Conservation (phyloP, 1,140 invertebrate species). For the Mactra quadrangularis region DNA sequence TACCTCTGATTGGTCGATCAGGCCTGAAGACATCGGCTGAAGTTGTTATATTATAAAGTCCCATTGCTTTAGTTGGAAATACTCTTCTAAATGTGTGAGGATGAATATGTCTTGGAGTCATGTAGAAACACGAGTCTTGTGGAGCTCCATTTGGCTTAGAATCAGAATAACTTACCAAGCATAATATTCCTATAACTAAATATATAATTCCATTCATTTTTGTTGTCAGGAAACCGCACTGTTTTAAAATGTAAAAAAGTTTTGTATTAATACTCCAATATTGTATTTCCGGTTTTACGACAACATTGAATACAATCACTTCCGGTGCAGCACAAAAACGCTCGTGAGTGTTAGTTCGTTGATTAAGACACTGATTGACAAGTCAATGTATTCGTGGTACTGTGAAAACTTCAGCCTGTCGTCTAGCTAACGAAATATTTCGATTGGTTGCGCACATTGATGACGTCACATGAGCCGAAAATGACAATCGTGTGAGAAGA, state of each 20-base stretch:
- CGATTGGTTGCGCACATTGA: slow-evolving; percentile 9
- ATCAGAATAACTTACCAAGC: slow-evolving; percentile 8
- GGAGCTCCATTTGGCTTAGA: slow-evolving; percentile 55
- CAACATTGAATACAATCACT: not conserved
- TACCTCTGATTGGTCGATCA: slow-evolving; percentile 56
- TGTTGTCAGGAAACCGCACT: not conserved
- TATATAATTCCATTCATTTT: slow-evolving; percentile 17
- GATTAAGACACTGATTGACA: not conserved
- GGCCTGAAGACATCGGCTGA: slow-evolving; percentile 57
- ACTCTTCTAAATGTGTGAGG: slow-evolving; percentile 58
- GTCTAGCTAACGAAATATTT: not conserved
- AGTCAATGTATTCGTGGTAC: not conserved
- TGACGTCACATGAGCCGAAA: slow-evolving; percentile 7
- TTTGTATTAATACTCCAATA: not conserved
- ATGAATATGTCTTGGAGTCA: slow-evolving; percentile 60
- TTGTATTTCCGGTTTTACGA: not conserved
- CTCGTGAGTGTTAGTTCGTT: not conserved
- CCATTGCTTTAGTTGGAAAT: slow-evolving; percentile 48
- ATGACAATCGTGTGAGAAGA: not conserved
- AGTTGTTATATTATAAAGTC: slow-evolving; percentile 59
- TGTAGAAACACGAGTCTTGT: slow-evolving; percentile 58
- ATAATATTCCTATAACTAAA: slow-evolving; percentile 40
- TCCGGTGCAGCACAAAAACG: not conserved
- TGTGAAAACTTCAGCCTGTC: not conserved
- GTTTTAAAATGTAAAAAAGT: not conserved